These are phyloP conservation scores for Micrasema longulum DNA, from an alignment of 1,140 invertebrate species.

Conservation along the genomic window DNA sequence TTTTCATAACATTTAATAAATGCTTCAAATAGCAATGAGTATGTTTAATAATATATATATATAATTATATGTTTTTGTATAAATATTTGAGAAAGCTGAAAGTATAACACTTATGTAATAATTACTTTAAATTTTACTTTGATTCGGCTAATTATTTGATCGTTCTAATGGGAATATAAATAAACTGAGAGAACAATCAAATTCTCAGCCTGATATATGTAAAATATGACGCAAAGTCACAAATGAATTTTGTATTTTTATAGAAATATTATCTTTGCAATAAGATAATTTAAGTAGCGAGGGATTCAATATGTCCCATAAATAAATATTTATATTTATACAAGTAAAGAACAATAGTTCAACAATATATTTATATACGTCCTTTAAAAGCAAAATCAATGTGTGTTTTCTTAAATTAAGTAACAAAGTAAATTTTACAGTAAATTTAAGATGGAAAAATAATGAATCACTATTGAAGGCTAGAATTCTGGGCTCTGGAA, in stretches of 20 bases:
- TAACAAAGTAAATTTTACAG: neutral
- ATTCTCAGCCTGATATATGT: too few species aligned
- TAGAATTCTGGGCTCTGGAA: slow-evolving; percentile 52
- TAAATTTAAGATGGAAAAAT: neutral
- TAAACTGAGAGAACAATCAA: too few species aligned
- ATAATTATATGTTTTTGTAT: slow-evolving; percentile 36
- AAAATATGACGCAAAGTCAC: too few species aligned
- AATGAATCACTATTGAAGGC: slow-evolving; percentile 38
- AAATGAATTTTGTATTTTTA: too few species aligned
- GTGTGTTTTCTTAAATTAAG: too few species aligned
- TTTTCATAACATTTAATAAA: slow-evolving; percentile 49
- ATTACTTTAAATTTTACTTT: slow-evolving; percentile 8
- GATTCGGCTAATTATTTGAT: too few species aligned
- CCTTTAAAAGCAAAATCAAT: too few species aligned
- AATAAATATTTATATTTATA: slow-evolving; percentile 26
- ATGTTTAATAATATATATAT: neutral
- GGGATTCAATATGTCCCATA: slow-evolving; percentile 43
- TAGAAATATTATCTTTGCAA: too few species aligned
- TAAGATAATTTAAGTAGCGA: slow-evolving; percentile 8
- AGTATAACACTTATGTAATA: slow-evolving; percentile 36
- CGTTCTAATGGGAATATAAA: too few species aligned
- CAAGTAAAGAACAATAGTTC: slow-evolving; percentile 16
- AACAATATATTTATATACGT: neutral
- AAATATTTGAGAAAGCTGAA: slow-evolving; percentile 51
- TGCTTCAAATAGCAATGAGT: slow-evolving; percentile 50